Percentiles rank a stretch among this genome's conserved stretches.
Evolutionary conservation across 2,797 vertebrate species (phyloP).

Genomic region (Acipenser oxyrinchus): DNA sequence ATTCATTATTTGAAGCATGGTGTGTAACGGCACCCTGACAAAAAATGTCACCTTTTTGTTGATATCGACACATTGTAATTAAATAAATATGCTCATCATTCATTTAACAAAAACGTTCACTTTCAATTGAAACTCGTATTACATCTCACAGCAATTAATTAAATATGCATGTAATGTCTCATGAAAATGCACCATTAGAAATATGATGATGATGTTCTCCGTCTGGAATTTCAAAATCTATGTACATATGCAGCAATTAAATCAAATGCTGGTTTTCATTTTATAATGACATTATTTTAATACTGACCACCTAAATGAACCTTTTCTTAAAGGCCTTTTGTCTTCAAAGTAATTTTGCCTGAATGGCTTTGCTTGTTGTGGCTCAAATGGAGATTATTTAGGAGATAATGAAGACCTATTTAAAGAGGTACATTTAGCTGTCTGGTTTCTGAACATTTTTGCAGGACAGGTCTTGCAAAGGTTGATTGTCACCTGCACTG

Average conservation of each 20-base stretch:
- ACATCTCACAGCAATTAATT: background rate
- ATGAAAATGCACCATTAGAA: slow-evolving; percentile 2
- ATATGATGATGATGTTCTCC: background rate
- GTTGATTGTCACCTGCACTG: background rate
- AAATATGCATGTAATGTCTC: background rate
- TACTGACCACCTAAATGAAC: slow-evolving; percentile 6
- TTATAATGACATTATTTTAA: slow-evolving; percentile 7
- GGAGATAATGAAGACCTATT: background rate
- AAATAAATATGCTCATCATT: no score
- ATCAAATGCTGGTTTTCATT: background rate
- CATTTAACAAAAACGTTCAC: no score
- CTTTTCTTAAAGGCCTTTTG: background rate
- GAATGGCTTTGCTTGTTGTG: slow-evolving; percentile 12
- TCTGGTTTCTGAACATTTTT: background rate
- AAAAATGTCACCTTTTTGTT: no score
- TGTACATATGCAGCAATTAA: slow-evolving; percentile 2
- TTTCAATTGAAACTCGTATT: no score
- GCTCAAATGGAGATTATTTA: slow-evolving; percentile 5
- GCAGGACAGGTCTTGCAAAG: background rate
- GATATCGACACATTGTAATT: no score
- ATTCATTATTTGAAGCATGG: no score
- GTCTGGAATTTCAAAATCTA: background rate
- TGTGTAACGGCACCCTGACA: no score
- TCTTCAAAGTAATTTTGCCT: slow-evolving; percentile 14
- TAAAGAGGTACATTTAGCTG: background rate